Conservation (phyloP, 1,140 invertebrate species). For the Megalopta genalis region DNA sequence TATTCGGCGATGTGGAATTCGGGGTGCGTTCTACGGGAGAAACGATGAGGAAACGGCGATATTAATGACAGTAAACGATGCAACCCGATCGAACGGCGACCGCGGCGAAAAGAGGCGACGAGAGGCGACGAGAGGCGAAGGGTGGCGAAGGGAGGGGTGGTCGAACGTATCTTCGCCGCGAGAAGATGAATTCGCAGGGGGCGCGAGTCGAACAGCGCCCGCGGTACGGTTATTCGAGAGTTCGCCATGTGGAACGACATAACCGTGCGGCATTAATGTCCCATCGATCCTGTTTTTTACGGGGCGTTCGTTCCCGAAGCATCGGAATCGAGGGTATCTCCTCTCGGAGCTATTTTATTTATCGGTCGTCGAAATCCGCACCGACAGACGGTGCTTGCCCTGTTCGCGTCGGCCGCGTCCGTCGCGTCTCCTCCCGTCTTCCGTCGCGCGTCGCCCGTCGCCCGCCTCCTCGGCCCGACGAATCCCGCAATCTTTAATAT, state of each 20-base stretch:
- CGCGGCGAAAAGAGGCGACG: no score
- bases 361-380: constrained; percentile 3
- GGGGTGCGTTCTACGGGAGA: no score
- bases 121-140: no score
- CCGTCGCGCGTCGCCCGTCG: no score
- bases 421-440: no score
- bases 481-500: constrained; percentile 10
- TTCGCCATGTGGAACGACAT: constrained; percentile 47
- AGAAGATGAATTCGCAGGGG: neutral
- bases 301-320: constrained; percentile 8
- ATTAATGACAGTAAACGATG: no score
- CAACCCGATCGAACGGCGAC: no score
- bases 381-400: constrained; percentile 18
- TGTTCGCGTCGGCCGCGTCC: no score
- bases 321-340: constrained; percentile 1
- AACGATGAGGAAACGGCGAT: no score
- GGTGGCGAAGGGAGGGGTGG: neutral
- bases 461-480: neutral
- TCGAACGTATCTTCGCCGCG: neutral
- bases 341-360: neutral
- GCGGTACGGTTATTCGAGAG: constrained; percentile 15
- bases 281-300: constrained; percentile 44
- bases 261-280: constrained; percentile 53
- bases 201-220: neutral
- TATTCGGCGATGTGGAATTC: no score